Evolutionary conservation across 2,797 vertebrate genomes (phyloP), one percentile per base, ranked within the genome.

Genomic region (Propithecus deckenii): DNA sequence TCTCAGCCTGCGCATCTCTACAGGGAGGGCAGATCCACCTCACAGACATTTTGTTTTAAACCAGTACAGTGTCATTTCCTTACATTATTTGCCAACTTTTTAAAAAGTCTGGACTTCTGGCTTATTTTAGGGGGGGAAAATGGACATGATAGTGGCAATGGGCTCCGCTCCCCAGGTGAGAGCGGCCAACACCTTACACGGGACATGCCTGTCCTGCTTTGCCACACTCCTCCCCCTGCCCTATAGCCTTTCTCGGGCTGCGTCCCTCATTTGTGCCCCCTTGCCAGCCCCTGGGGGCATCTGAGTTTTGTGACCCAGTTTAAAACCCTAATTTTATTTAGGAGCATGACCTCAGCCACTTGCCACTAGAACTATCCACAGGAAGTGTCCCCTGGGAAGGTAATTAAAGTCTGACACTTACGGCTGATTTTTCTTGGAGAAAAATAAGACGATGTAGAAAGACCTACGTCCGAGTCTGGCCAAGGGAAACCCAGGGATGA

Each of bases 261-360:
- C 22, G 28, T 12, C 41, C 43, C 57, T 43, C 52, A 1, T 52
- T 15, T 12, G 35, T 1, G 14, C 22, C 84, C 75, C 59, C 35
- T n/a, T 46, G 48, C 71, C 0, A 0, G 74, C 13, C 75, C 78
- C 71, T 28, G 17, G 69, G 50, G 63, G 71, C 85, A 43, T 10
- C 6, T 6, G 41, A 87, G 79, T 67, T 67, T 52, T 65, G 63
- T 71, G 90, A 93, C 92, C 91, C 78, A 86, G 72, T 96, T 96
- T 89, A 84, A 95, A 95, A 91, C 41, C 57, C 95, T 76, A 41
- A 61, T 96, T 96, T 96, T 86, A 95, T 65, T 71, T 71, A 81
- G 93, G 89, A 96, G 75, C 83, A 18, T 0, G 28, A 55, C 46
- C 71, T 76, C 80, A 76, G 91, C 63, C 94, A 89, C 94, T 95